phyloP scores from a whole-genome alignment of 53 echinoderm and acorn worm species.

The Stichopus horrens region DNA sequence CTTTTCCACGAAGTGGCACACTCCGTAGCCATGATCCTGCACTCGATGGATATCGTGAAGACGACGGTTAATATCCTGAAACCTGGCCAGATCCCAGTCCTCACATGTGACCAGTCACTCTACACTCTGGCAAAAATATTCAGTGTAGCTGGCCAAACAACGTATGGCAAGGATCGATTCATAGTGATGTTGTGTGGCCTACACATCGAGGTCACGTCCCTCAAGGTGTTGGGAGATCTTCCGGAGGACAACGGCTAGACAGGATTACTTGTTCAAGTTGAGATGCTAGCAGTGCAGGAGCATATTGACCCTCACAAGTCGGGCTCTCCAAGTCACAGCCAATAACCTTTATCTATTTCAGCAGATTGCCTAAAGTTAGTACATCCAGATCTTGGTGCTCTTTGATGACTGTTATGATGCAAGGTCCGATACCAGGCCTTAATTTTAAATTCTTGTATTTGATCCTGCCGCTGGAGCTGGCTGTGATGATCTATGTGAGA shows the following conservation, averaged over 20 bases:
- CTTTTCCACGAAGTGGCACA: conserved; percentile 45
- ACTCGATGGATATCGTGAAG: conserved; percentile 51
- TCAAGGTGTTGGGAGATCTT: conserved; percentile 36
- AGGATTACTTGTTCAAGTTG: conserved; percentile 19
- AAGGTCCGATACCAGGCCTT: conserved; percentile 6
- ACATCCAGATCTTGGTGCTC: conserved; percentile 1
- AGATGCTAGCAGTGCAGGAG: conserved; percentile 39
- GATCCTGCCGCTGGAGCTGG: conserved; percentile 21
- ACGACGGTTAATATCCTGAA: conserved; percentile 8
- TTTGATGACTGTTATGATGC: conserved; percentile 34
- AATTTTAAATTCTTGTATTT: conserved; percentile 45
- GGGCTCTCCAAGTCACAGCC: conserved; percentile 44
- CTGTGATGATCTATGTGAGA: conserved; percentile 48
- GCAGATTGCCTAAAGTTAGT: conserved; percentile 28
- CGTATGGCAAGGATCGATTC: conserved; percentile 19
- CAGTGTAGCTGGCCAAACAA: conserved; percentile 23
- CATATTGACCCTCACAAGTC: conserved; percentile 43
- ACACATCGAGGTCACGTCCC: conserved; percentile 48
- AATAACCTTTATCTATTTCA: conserved; percentile 40
- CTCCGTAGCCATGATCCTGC: conserved; percentile 46
- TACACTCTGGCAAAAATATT: conserved; percentile 37
- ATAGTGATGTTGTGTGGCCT: conserved; percentile 49
- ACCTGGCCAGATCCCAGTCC: conserved; percentile 53
- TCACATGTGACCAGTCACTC: conserved; percentile 48
- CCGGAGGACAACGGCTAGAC: conserved; percentile 38